These are phyloP conservation scores for Andrena chrysosceles DNA, from an alignment of 2,888 invertebrate genomes.

Conservation along the genomic window DNA sequence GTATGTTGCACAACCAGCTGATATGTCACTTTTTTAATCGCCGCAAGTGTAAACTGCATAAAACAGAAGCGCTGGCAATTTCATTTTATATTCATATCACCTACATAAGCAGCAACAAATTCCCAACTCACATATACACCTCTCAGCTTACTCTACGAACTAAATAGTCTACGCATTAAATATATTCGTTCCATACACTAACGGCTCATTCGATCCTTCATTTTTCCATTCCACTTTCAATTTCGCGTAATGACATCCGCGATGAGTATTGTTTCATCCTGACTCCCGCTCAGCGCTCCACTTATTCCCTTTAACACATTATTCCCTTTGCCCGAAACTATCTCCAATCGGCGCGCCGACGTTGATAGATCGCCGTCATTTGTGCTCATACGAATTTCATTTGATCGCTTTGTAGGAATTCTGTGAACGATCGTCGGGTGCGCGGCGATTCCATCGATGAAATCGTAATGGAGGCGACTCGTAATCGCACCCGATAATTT, in stretches of 20 bases:
- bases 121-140: too few relatives aligned
- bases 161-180: too few relatives aligned
- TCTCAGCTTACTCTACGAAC: too few relatives aligned
- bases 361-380: slow-evolving; percentile 51
- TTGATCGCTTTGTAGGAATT: slow-evolving; percentile 48
- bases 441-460: slow-evolving; percentile 22
- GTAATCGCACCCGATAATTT: slow-evolving; percentile 29
- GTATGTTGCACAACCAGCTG: too few relatives aligned
- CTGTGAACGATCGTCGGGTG: slow-evolving; percentile 17
- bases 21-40: too few relatives aligned
- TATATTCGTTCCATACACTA: neutral
- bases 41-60: too few relatives aligned
- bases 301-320: slow-evolving; percentile 35
- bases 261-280: slow-evolving; percentile 11
- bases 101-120: too few relatives aligned
- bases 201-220: neutral
- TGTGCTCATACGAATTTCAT: slow-evolving; percentile 50
- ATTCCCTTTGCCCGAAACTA: slow-evolving; percentile 26
- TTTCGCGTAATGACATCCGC: neutral
- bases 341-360: slow-evolving; percentile 31
- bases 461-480: slow-evolving; percentile 38
- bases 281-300: slow-evolving; percentile 22
- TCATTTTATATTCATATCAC: too few relatives aligned
- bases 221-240: slow-evolving; percentile 20
- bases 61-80: too few relatives aligned